Conservation (phyloP, 2,113 vertebrate genomes). For the Paraplagusia blochii region DNA sequence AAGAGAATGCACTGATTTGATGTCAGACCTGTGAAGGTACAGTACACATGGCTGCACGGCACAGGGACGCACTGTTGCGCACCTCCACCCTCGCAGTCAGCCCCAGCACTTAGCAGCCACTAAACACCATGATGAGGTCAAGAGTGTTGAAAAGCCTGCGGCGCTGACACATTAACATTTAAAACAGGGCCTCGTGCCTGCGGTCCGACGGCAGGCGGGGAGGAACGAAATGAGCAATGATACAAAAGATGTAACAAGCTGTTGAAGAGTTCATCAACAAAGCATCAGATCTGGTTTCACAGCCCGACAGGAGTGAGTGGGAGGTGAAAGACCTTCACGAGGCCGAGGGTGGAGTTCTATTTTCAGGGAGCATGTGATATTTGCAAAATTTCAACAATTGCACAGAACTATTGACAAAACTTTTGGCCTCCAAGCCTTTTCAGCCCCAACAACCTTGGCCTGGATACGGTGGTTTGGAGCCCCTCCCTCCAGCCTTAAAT, state of each 20-base stretch:
- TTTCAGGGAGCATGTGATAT: not conserved
- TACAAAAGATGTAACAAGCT: conserved; percentile 9
- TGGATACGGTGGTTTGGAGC: conserved; percentile 1
- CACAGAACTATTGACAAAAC: not conserved
- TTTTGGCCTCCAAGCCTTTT: conserved; percentile 1
- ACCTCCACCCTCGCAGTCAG: conserved; percentile 33
- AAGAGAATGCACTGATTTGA: conserved; percentile 17
- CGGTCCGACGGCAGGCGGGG: conserved; percentile 9
- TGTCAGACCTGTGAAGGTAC: conserved; percentile 12
- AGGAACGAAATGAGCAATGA: not conserved
- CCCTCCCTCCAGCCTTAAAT: conserved; percentile 4
- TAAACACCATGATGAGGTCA: conserved; percentile 39
- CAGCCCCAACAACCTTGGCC: not conserved
- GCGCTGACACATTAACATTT: conserved; percentile 17
- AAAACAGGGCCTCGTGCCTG: conserved; percentile 14
- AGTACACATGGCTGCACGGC: conserved; percentile 23
- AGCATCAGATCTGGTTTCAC: not conserved
- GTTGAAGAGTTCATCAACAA: conserved; percentile 10
- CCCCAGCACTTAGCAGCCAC: conserved; percentile 39
- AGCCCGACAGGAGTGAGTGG: not conserved
- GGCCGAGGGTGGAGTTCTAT: not conserved
- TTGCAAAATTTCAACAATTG: not conserved
- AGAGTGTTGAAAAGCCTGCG: conserved; percentile 25
- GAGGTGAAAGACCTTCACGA: not conserved
- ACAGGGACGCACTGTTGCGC: conserved; percentile 2